Evolutionary conservation across 2,888 invertebrate genomes (phyloP).

Genomic region (Bibio marci): DNA sequence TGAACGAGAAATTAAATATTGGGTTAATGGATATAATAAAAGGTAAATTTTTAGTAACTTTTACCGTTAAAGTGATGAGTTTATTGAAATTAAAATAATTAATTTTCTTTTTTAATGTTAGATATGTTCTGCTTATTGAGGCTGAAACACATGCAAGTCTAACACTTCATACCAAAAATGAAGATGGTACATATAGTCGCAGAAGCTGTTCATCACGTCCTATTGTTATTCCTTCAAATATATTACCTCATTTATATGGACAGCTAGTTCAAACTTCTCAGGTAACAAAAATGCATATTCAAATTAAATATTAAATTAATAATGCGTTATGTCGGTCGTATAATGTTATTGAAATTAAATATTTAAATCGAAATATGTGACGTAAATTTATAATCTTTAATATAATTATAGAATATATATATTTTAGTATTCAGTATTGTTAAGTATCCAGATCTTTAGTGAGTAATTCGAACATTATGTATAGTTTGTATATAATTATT

Average conservation of each 20-base stretch:
- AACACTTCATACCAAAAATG: conserved; percentile 65
- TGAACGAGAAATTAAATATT: conserved; percentile 56
- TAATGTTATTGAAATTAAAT: too few species aligned
- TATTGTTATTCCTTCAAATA: conserved; percentile 31
- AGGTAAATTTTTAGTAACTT: conserved; percentile 34
- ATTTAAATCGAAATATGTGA: too few species aligned
- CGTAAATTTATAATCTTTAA: too few species aligned
- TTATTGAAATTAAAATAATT: not conserved
- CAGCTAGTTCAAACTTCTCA: conserved; percentile 56
- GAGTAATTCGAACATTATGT: too few species aligned
- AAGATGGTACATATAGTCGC: conserved; percentile 57
- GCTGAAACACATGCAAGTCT: conserved; percentile 74
- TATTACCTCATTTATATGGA: conserved; percentile 63
- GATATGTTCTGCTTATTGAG: conserved; percentile 82
- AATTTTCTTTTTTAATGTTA: too few species aligned
- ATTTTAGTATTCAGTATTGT: too few species aligned
- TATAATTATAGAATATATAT: too few species aligned
- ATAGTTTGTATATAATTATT: too few species aligned
- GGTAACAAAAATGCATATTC: too few species aligned
- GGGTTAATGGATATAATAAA: conserved; percentile 58
- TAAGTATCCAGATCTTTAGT: too few species aligned
- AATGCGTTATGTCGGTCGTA: too few species aligned
- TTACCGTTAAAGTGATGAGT: not conserved
- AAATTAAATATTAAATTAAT: too few species aligned
- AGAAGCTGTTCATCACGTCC: conserved; percentile 43